Evolutionary conservation across 2,888 invertebrate genomes (phyloP), one percentile per base, ranked within the genome.

Genomic region (Lepeophtheirus nordmannii): DNA sequence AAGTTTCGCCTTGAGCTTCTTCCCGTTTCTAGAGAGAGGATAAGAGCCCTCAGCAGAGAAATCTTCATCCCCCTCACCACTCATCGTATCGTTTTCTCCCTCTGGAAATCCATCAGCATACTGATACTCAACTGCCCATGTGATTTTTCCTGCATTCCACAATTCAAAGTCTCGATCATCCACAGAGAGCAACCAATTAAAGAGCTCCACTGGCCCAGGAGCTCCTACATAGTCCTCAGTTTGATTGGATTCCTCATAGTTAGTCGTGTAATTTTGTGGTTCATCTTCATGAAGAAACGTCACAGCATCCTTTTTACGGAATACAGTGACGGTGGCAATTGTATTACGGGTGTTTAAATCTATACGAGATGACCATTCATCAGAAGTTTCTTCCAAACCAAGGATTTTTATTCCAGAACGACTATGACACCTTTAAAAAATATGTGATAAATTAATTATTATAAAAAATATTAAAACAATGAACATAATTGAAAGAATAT

Each of bases 291-390:
- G 12, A 38, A 22, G 22, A 9, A 37, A 30, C 14, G 61, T 61
- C 14, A 30, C 23, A 12, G 37, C n/a, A 39, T n/a, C 37, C 30
- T 57, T 22, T 57, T 57, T 53, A 30, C 61, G 22, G 37, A 64
- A 64, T 0, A 89, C 89, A 0, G 90, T 92, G 66, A 93, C 90
- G 17, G 90, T 87, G 38, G 90, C 92, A 1, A 85, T 84, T 1
- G 89, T 88, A 70, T 89, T 86, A 73, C 90, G 86, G 63, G 87
- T 84, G 75, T 86, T 87, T 70, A 86, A 82, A 73, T 93, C 91
- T 60, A 89, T 84, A 23, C 87, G 87, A 70, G 93, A 84, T 71
- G 86, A 89, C 94, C 94, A 94, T 68, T 82, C 82, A 67, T 82
- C 85, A 71, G 76, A 74, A 76, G 84, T 72, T 37, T 86, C 82